phyloP scores from a whole-genome alignment of 2,888 invertebrate species.

The Netelia virgata region DNA sequence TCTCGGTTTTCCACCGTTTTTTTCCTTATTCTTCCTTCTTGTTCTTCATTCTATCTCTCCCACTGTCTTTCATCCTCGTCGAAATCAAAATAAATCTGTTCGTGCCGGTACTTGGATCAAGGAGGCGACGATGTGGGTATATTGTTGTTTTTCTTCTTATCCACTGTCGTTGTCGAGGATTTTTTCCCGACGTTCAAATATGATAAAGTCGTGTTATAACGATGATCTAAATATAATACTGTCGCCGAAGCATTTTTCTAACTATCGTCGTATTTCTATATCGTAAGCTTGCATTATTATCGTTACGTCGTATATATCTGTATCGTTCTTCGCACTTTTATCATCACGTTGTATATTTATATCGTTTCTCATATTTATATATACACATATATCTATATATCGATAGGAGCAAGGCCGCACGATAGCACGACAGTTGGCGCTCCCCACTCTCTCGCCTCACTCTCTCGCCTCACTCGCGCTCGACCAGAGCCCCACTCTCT shows the following conservation, averaged over 20 bases:
- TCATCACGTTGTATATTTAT: too few species aligned
- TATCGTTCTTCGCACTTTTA: too few species aligned
- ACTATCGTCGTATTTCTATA: too few species aligned
- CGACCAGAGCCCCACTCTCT: background rate
- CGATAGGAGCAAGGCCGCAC: slow-evolving; percentile 61
- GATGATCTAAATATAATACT: slow-evolving; percentile 13
- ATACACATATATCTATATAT: background rate
- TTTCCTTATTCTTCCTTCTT: background rate
- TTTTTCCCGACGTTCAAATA: slow-evolving; percentile 11
- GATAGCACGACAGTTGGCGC: slow-evolving; percentile 47
- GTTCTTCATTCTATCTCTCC: background rate
- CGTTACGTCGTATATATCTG: background rate
- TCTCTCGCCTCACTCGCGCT: background rate
- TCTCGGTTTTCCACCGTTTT: background rate
- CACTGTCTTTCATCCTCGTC: slow-evolving; percentile 1
- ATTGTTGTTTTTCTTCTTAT: background rate
- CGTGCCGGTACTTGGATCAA: background rate
- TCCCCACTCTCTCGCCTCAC: background rate
- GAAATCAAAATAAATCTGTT: slow-evolving; percentile 24
- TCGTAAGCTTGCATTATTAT: too few species aligned
- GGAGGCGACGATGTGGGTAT: background rate
- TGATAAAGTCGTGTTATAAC: slow-evolving; percentile 4
- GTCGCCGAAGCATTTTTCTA: slow-evolving; percentile 10
- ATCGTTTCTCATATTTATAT: background rate
- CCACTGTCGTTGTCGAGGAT: slow-evolving; percentile 3